These are phyloP conservation scores for Caenorhabditis sp. DNA, from an alignment of 2,888 invertebrate genomes.

Conservation along the genomic window DNA sequence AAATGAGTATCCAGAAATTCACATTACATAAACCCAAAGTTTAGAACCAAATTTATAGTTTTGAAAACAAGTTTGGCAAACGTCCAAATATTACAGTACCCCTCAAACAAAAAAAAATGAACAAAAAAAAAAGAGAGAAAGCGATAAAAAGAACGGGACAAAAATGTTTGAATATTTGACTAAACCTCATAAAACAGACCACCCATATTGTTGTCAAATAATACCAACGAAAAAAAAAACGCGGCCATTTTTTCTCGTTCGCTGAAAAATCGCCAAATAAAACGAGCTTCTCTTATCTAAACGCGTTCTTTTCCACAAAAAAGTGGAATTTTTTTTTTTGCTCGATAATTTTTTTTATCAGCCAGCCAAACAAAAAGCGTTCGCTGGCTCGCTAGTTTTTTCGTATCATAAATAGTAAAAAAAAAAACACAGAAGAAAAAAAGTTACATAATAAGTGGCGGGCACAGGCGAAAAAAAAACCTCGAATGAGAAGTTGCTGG, in stretches of 20 bases:
- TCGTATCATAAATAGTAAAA: not conserved
- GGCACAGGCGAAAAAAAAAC: not conserved
- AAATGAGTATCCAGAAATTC: no score
- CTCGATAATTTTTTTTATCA: no score
- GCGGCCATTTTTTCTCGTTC: not conserved
- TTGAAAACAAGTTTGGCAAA: no score
- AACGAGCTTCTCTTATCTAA: constrained; percentile 12
- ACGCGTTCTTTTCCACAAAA: no score
- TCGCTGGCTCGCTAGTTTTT: not conserved
- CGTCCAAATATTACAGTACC: no score
- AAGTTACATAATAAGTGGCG: no score
- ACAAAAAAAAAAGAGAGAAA: no score
- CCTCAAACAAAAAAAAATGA: no score
- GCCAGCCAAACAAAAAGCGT: not conserved
- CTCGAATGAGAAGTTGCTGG: not conserved
- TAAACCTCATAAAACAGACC: constrained; percentile 13
- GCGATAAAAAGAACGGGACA: not conserved
- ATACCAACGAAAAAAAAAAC: not conserved
- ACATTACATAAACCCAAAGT: no score
- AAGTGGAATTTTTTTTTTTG: no score
- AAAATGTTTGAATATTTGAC: constrained; percentile 36
- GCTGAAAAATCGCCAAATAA: constrained; percentile 8
- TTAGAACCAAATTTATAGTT: no score
- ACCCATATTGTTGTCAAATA: constrained; percentile 1
- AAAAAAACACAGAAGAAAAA: not conserved